Conservation (phyloP, 2,888 invertebrate genomes). For the Cantharis nigra region DNA sequence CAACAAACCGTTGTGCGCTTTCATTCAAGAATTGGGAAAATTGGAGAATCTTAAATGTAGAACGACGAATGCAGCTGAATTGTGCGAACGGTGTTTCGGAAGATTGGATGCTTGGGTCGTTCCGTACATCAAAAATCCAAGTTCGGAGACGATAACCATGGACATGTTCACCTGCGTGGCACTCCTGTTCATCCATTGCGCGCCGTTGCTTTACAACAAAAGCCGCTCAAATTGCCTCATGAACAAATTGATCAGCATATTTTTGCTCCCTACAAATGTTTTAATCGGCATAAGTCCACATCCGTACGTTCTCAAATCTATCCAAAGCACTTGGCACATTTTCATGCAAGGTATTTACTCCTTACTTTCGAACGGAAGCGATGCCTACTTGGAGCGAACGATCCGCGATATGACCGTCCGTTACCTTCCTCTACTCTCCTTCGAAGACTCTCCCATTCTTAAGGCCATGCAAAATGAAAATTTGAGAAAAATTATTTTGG, state of each 20-base stretch:
- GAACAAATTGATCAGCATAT: slow-evolving; percentile 57
- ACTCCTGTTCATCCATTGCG: slow-evolving; percentile 46
- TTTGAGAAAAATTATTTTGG: slow-evolving; percentile 43
- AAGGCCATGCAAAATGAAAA: slow-evolving; percentile 42
- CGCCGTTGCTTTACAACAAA: slow-evolving; percentile 46
- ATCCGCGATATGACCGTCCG: slow-evolving; percentile 57
- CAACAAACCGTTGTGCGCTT: slow-evolving; percentile 43
- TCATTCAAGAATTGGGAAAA: slow-evolving; percentile 44
- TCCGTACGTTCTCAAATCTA: slow-evolving; percentile 53
- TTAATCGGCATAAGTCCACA: slow-evolving; percentile 56
- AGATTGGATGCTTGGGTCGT: slow-evolving; percentile 43
- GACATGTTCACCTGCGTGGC: slow-evolving; percentile 47
- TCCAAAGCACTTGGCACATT: slow-evolving; percentile 60
- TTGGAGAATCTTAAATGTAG: slow-evolving; percentile 32
- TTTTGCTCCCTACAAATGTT: slow-evolving; percentile 59
- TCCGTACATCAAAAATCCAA: slow-evolving; percentile 41
- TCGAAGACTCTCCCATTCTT: slow-evolving; percentile 44
- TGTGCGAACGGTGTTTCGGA: slow-evolving; percentile 48
- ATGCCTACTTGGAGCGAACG: slow-evolving; percentile 57
- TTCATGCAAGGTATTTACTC: slow-evolving; percentile 59
- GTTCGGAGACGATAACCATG: slow-evolving; percentile 44
- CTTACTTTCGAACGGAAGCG: slow-evolving; percentile 54
- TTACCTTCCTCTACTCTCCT: slow-evolving; percentile 48
- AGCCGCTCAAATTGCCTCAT: slow-evolving; percentile 55
- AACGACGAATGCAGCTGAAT: slow-evolving; percentile 32